These are phyloP conservation scores for Oncorhynchus keta DNA, from an alignment of 2,113 vertebrate species.

Conservation along the genomic window DNA sequence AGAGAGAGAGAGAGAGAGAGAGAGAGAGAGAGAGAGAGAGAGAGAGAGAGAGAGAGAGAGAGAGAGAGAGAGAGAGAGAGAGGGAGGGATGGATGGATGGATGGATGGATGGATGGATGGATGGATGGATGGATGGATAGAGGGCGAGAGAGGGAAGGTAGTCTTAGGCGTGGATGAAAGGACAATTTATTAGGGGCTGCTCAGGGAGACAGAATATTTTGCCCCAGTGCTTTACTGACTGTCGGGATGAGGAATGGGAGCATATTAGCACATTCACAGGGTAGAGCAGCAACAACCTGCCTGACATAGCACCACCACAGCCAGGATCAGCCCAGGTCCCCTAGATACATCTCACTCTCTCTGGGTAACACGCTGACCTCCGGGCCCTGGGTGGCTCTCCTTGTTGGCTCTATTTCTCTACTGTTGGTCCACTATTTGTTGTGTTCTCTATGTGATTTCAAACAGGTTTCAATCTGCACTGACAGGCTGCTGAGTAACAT, in stretches of 20 bases:
- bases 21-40: too few relatives aligned
- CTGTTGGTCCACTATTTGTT: too few relatives aligned
- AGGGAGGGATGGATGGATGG: neutral
- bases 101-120: conserved; percentile 36
- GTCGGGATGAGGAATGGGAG: conserved; percentile 88
- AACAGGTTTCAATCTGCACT: too few relatives aligned
- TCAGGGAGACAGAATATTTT: conserved; percentile 89
- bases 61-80: too few relatives aligned
- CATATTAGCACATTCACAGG: conserved; percentile 70
- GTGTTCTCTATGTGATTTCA: too few relatives aligned
- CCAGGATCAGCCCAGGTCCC: neutral
- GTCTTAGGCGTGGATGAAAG: conserved; percentile 86
- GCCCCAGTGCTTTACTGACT: conserved; percentile 84
- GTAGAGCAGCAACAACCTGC: neutral
- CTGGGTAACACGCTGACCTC: too few relatives aligned
- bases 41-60: too few relatives aligned
- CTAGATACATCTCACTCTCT: too few relatives aligned
- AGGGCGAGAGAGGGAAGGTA: conserved; percentile 10
- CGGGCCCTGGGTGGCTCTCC: too few relatives aligned
- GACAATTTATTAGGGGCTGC: conserved; percentile 92
- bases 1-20: too few relatives aligned
- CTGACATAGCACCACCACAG: neutral
- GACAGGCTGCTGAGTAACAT: too few relatives aligned
- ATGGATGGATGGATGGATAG: conserved; percentile 34
- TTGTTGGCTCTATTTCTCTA: too few relatives aligned